phyloP scores from a whole-genome alignment of 2,888 invertebrate species.

The Gymnoscelis rufifasciata region DNA sequence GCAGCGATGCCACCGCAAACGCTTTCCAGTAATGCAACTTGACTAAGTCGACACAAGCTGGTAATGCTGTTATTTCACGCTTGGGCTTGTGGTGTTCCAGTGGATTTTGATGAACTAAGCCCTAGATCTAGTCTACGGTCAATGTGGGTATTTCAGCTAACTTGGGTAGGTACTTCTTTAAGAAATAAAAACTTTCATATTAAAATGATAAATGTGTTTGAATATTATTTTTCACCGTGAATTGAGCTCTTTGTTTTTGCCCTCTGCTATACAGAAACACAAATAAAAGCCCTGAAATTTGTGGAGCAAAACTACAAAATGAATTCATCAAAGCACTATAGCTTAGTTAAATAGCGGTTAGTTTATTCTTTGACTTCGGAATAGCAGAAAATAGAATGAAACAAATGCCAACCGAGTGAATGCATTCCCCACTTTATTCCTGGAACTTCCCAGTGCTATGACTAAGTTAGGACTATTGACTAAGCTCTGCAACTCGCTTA shows the following conservation, averaged over 20 bases:
- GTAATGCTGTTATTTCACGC: background rate
- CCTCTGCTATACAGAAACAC: background rate
- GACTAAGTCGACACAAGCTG: conserved; percentile 22
- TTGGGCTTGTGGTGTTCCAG: background rate
- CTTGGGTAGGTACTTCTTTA: too few relatives aligned
- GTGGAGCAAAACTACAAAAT: background rate
- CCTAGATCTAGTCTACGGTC: too few relatives aligned
- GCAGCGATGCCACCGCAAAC: conserved; percentile 30
- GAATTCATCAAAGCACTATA: background rate
- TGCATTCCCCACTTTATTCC: conserved; percentile 9
- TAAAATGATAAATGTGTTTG: too few relatives aligned
- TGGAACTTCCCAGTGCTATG: conserved; percentile 12
- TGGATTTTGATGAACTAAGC: background rate
- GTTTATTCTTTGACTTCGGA: conserved; percentile 1
- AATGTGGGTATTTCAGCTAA: too few relatives aligned
- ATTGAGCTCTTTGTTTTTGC: too few relatives aligned
- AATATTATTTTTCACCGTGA: too few relatives aligned
- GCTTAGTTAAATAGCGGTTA: background rate
- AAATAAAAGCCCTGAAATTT: background rate
- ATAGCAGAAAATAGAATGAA: conserved; percentile 3
- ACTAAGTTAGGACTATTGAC: conserved; percentile 31
- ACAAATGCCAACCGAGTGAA: conserved; percentile 9
- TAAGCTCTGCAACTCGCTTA: conserved; percentile 32
- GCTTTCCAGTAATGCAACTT: conserved; percentile 31
- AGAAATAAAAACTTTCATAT: too few relatives aligned